phyloP scores from a whole-genome alignment of 2,113 vertebrate species.

The Rhinogobius similis region DNA sequence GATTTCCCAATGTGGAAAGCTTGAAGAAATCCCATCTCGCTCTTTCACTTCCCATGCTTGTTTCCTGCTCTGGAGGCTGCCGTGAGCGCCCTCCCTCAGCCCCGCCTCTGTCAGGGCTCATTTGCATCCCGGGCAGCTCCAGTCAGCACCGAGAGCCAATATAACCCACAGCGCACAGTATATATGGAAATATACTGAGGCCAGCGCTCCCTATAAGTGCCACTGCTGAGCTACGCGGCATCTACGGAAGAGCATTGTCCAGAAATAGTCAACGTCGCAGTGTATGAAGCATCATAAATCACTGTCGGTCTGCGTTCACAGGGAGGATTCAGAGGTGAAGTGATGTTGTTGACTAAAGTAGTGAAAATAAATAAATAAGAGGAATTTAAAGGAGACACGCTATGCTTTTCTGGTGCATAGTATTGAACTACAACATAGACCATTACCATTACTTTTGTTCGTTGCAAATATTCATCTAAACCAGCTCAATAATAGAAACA shows the following conservation, averaged over 20 bases:
- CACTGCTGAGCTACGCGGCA: not conserved
- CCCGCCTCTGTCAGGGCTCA: slow-evolving; percentile 46
- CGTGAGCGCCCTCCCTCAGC: not conserved
- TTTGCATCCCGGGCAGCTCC: slow-evolving; percentile 39
- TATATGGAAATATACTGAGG: slow-evolving; percentile 15
- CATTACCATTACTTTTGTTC: no score
- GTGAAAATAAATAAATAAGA: not conserved
- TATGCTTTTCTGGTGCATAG: no score
- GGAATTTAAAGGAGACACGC: no score
- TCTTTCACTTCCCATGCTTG: slow-evolving; percentile 3
- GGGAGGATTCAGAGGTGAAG: not conserved
- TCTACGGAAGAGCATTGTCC: not conserved
- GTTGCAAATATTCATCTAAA: no score
- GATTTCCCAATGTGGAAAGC: slow-evolving; percentile 1
- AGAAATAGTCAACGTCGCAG: not conserved
- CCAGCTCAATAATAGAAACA: no score
- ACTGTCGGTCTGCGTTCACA: not conserved
- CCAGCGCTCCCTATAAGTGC: not conserved
- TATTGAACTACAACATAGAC: no score
- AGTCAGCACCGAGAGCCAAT: not conserved
- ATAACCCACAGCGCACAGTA: not conserved
- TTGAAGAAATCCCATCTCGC: slow-evolving; percentile 7
- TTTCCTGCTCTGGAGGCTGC: not conserved
- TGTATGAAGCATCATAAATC: not conserved
- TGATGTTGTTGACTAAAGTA: not conserved